These are phyloP conservation scores for Drosophila cardini DNA, from an alignment of 1,140 invertebrate species.

Conservation along the genomic window DNA sequence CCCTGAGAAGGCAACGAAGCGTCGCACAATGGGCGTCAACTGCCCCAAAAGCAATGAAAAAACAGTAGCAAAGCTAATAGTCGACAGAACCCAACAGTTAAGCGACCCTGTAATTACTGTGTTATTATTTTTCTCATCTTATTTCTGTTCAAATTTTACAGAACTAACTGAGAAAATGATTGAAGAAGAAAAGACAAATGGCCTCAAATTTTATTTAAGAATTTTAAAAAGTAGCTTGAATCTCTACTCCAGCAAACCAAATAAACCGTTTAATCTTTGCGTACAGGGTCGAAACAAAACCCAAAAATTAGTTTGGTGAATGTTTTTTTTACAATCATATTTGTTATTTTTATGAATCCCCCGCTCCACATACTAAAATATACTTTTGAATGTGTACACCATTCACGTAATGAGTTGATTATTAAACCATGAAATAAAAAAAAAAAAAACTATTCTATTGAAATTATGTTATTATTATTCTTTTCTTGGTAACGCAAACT, in stretches of 20 bases:
- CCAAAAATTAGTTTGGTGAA: slow-evolving; percentile 14
- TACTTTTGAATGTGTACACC: neutral
- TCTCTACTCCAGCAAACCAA: no score
- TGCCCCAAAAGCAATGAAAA: slow-evolving; percentile 12
- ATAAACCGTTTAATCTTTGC: no score
- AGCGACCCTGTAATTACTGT: no score
- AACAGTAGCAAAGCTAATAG: neutral
- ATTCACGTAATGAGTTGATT: slow-evolving; percentile 31
- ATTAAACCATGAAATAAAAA: slow-evolving; percentile 15
- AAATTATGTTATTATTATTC: slow-evolving; percentile 30
- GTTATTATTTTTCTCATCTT: no score
- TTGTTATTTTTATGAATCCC: slow-evolving; percentile 24
- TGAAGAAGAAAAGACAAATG: no score
- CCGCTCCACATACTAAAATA: neutral
- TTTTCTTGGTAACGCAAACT: neutral
- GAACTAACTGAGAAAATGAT: no score
- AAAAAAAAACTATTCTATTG: neutral
- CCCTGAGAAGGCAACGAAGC: slow-evolving; percentile 59
- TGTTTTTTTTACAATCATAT: slow-evolving; percentile 17
- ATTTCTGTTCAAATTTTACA: no score
- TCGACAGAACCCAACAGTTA: no score
- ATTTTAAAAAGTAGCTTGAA: no score
- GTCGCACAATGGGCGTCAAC: slow-evolving; percentile 59
- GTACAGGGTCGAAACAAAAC: neutral
- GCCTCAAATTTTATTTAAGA: no score